Percentiles rank a stretch among this genome's conserved stretches.
Conservation (phyloP, 2,888 invertebrate species). For the Leuctra nigra region DNA sequence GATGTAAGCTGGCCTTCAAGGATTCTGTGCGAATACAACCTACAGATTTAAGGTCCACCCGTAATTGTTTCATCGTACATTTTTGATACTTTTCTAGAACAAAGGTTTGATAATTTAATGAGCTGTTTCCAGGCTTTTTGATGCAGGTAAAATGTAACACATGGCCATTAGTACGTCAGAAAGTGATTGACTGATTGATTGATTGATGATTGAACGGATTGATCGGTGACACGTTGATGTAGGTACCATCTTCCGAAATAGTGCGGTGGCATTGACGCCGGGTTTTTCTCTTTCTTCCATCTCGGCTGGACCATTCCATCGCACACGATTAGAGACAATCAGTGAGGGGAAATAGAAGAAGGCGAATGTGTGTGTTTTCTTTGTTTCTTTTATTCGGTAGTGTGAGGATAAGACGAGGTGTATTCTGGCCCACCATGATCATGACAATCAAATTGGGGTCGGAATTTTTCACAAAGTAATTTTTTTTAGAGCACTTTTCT, state of each 20-base stretch:
- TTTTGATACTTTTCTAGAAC: neutral
- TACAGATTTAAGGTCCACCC: too few relatives aligned
- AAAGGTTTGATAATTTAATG: constrained; percentile 10
- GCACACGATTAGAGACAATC: constrained; percentile 4
- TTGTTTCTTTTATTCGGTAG: neutral
- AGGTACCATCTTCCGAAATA: neutral
- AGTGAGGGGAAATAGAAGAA: neutral
- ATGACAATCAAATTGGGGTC: too few relatives aligned
- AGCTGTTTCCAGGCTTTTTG: neutral
- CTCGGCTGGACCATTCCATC: neutral
- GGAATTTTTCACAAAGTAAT: too few relatives aligned
- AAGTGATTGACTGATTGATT: constrained; percentile 11
- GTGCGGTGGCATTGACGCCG: neutral
- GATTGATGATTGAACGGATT: constrained; percentile 17
- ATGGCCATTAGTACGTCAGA: constrained; percentile 12
- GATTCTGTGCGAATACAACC: too few relatives aligned
- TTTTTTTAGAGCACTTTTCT: too few relatives aligned
- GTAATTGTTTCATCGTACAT: constrained; percentile 2
- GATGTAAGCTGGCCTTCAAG: too few relatives aligned
- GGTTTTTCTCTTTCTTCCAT: neutral
- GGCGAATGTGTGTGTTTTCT: neutral
- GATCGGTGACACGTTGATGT: constrained; percentile 16
- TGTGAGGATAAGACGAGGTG: neutral
- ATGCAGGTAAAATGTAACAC: constrained; percentile 12
- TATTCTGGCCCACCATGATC: too few relatives aligned